These are phyloP conservation scores for Dolichallabes microphthalmus DNA, from an alignment of 2,113 vertebrate genomes.

Conservation along the genomic window DNA sequence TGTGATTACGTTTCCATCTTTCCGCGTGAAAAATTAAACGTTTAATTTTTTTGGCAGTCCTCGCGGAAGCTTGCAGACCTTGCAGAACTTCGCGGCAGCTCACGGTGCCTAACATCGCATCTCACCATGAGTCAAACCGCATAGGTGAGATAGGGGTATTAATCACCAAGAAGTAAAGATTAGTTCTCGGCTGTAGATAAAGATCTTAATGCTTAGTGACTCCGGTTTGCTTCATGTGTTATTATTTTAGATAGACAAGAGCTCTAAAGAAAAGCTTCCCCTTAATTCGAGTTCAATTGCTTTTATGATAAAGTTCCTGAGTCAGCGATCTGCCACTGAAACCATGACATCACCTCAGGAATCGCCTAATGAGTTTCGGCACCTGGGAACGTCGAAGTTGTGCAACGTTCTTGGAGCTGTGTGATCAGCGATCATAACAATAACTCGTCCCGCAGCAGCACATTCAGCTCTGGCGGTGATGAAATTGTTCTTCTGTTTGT, in stretches of 20 bases:
- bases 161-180: neutral
- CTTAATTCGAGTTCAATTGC: neutral
- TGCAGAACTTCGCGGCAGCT: too few relatives aligned
- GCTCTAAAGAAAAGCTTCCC: neutral
- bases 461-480: neutral
- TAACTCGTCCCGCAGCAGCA: neutral
- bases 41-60: too few relatives aligned
- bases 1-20: too few relatives aligned
- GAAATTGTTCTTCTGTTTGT: neutral
- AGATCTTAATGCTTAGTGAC: neutral
- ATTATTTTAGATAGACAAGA: neutral
- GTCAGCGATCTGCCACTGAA: neutral
- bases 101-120: too few relatives aligned
- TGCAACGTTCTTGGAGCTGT: neutral
- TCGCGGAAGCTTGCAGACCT: too few relatives aligned
- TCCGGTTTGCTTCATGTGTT: neutral
- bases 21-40: too few relatives aligned
- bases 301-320: neutral
- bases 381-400: neutral
- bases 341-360: neutral
- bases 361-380: slow-evolving; percentile 4
- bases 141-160: too few relatives aligned
- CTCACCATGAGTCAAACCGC: too few relatives aligned
- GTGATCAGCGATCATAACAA: neutral
- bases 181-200: neutral